Evolutionary conservation across 2,113 vertebrate genomes (phyloP).

Genomic region (Scortum barcoo): DNA sequence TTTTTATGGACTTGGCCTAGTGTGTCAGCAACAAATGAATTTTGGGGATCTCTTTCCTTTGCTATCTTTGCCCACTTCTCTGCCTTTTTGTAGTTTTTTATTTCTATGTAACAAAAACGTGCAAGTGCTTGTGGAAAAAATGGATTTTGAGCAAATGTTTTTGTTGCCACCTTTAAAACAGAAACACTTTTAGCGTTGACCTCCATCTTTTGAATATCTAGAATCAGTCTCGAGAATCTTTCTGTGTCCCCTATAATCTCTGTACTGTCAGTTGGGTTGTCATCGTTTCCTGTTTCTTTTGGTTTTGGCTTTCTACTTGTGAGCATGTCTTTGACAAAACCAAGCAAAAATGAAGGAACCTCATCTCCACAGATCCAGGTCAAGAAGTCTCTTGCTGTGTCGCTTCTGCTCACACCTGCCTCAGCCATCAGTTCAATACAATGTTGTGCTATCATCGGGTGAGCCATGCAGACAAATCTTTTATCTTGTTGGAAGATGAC

Average conservation of each 20-base stretch:
- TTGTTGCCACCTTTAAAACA: conserved; percentile 32
- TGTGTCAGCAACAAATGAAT: conserved; percentile 69
- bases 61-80: conserved; percentile 46
- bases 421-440: neutral
- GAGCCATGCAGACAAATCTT: conserved; percentile 32
- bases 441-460: conserved; percentile 34
- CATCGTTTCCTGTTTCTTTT: conserved; percentile 22
- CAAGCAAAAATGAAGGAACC: neutral
- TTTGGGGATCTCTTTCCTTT: conserved; percentile 31
- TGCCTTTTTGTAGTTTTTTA: neutral
- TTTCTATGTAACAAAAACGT: conserved; percentile 52
- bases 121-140: conserved; percentile 65
- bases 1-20: conserved; percentile 69
- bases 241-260: no score
- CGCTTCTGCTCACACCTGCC: conserved; percentile 47
- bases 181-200: rapidly evolving
- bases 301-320: no score
- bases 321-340: conserved; percentile 58
- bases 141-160: neutral
- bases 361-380: neutral
- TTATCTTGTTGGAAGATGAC: neutral
- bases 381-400: conserved; percentile 32
- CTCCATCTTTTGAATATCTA: neutral
- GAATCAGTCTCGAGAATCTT: conserved; percentile 57
- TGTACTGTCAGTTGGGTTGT: no score